These are phyloP conservation scores for Apodemia duryi DNA, from an alignment of 2,888 invertebrate genomes.

Conservation along the genomic window DNA sequence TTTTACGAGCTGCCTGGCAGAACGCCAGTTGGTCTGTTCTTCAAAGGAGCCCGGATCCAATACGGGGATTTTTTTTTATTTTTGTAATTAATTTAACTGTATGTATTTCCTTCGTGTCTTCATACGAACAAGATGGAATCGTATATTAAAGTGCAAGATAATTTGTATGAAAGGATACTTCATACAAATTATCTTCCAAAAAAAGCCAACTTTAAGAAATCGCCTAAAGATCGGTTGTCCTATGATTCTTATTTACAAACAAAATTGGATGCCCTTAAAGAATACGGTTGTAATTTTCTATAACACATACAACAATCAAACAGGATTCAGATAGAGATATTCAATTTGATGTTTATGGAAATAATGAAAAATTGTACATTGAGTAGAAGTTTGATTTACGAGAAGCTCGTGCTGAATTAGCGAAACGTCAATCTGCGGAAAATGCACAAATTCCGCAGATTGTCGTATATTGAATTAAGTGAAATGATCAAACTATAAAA, in stretches of 20 bases:
- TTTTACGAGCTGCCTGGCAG: too few relatives aligned
- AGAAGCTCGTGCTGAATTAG: slow-evolving; percentile 12
- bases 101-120: too few relatives aligned
- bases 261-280: slow-evolving; percentile 20
- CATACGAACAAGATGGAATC: slow-evolving; percentile 7
- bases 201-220: slow-evolving; percentile 20
- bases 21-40: too few relatives aligned
- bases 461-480: too few relatives aligned
- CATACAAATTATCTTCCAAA: too few relatives aligned
- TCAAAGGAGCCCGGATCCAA: too few relatives aligned
- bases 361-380: slow-evolving; percentile 12
- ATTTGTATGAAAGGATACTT: slow-evolving; percentile 7
- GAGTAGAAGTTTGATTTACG: slow-evolving; percentile 16
- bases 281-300: slow-evolving; percentile 18
- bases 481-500: too few relatives aligned
- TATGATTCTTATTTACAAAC: slow-evolving; percentile 18
- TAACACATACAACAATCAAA: slow-evolving; percentile 15
- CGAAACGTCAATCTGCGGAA: not conserved
- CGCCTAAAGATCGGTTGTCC: slow-evolving; percentile 16
- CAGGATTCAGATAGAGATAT: not conserved
- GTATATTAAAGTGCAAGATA: slow-evolving; percentile 19
- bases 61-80: too few relatives aligned
- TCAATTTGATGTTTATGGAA: slow-evolving; percentile 11
- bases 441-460: too few relatives aligned
- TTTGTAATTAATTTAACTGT: too few relatives aligned